Evolutionary conservation across 2,888 invertebrate genomes (phyloP), one percentile per base, ranked within the genome.

Genomic region (Cataglyphis livida): DNA sequence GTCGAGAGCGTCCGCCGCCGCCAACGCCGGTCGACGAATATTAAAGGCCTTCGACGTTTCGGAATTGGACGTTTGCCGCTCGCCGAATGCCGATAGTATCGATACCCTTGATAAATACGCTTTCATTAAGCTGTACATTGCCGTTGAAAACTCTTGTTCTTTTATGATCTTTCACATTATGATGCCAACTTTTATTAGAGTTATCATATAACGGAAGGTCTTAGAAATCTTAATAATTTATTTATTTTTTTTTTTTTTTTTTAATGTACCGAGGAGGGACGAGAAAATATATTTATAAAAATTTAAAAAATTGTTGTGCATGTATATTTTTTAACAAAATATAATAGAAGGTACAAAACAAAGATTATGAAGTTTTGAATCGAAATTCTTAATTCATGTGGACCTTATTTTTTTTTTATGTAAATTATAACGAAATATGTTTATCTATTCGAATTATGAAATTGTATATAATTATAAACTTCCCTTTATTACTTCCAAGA

Each of bases 101-200:
- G 78, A 73, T 73, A 41, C 74, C 12, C 44, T 54, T 78, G 78
- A 78, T 78, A 78, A 78, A 73, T 78, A 78, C 21, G 28, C 28
- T 41, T 76, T 76, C 76, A 73, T 78, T 44, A 44, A 62, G 57
- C 41, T 15, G 41, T 41, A 32, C 57, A 57, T 38, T 38, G 68
- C 54, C 41, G 76, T 70, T 41, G 70, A 41, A 76, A 68, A 54
- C 51, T n/a, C 71, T 61, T 59, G 28, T 44, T 4, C n/a, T n/a
- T 70, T 70, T 57, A 28, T 21, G 25, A n/a, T n/a, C n/a, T 65
- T 75, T 44, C n/a, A 38, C 12, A 1, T 25, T 6, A 15, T 35
- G 54, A 28, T 32, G 35, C 25, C 25, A 18, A 21, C 12, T 15
- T 12, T 51, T 12, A 54, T 68, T 64, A 65, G 51, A 1, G 65